These are phyloP conservation scores for Parazoanthus darwini DNA, from an alignment of 92 coral and sea anemone genomes.

Conservation along the genomic window DNA sequence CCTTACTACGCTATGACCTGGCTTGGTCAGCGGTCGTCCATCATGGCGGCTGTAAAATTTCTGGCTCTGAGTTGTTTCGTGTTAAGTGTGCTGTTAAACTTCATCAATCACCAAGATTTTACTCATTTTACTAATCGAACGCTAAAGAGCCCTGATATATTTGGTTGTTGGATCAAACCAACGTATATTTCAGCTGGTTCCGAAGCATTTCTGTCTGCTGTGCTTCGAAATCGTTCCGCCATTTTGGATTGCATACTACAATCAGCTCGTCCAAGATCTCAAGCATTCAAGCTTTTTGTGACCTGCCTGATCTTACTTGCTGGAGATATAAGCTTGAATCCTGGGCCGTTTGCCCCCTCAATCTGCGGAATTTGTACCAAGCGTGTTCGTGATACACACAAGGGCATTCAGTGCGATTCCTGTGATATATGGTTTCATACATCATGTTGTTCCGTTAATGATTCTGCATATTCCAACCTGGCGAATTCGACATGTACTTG, in stretches of 20 bases:
- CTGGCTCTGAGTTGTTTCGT: conserved; percentile 7
- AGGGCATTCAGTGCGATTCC: conserved; percentile 28
- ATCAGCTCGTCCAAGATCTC: conserved; percentile 12
- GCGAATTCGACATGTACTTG: conserved; percentile 28
- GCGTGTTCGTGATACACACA: conserved; percentile 8
- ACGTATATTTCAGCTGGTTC: conserved; percentile 8
- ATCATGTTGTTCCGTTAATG: conserved; percentile 18
- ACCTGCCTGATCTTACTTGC: conserved; percentile 4
- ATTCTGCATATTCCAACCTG: background rate
- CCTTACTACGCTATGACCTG: too few relatives aligned
- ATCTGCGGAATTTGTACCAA: conserved; percentile 28
- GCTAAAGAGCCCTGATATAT: conserved; percentile 2
- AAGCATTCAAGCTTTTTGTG: conserved; percentile 21
- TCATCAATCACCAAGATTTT: background rate
- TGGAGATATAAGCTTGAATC: conserved; percentile 22
- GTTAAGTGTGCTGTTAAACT: conserved; percentile 10
- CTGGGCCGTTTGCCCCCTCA: conserved; percentile 21
- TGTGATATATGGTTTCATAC: conserved; percentile 33
- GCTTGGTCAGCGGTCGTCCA: conserved; percentile 13
- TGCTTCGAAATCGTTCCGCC: conserved; percentile 19
- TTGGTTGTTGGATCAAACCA: conserved; percentile 8
- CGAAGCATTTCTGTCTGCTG: conserved; percentile 10
- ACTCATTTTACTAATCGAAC: conserved; percentile 7
- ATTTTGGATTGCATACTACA: conserved; percentile 9
- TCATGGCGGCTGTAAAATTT: conserved; percentile 12